Percentiles rank a stretch among this genome's conserved stretches.
Evolutionary conservation across 2,113 vertebrate species (phyloP).

Genomic region (Neopipo cinnamomea): DNA sequence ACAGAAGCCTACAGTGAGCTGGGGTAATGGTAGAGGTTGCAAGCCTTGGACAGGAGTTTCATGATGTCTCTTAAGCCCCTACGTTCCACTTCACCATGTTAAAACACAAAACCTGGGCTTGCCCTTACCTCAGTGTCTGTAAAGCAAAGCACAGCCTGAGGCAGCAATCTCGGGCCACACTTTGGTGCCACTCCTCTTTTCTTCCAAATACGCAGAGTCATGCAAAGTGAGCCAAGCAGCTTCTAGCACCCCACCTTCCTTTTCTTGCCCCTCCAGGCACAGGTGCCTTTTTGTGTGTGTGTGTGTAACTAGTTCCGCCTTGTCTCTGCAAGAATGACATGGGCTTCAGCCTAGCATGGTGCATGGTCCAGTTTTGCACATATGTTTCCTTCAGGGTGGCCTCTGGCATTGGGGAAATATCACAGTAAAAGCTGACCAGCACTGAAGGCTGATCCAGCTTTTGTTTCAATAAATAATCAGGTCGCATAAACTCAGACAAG

Average conservation of each 20-base stretch:
- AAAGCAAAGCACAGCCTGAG: background rate
- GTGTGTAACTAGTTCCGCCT: background rate
- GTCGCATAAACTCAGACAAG: background rate
- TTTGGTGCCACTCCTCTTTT: background rate
- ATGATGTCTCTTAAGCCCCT: background rate
- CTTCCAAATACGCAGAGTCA: fast-evolving
- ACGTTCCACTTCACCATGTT: background rate
- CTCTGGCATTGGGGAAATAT: background rate
- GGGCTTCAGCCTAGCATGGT: background rate
- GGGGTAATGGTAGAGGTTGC: background rate
- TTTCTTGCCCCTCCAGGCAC: background rate
- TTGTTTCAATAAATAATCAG: background rate
- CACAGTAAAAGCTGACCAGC: background rate
- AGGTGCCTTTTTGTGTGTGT: background rate
- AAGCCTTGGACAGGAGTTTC: background rate
- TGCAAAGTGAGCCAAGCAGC: fast-evolving
- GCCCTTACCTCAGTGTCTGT: background rate
- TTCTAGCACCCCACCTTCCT: background rate
- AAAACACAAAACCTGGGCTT: fast-evolving
- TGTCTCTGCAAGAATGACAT: background rate
- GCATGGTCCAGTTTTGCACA: background rate
- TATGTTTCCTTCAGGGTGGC: background rate
- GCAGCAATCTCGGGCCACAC: fast-evolving
- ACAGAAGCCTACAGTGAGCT: background rate
- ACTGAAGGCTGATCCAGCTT: background rate